phyloP scores from a whole-genome alignment of 2,113 vertebrate genomes.

The Hipposideros armiger region DNA sequence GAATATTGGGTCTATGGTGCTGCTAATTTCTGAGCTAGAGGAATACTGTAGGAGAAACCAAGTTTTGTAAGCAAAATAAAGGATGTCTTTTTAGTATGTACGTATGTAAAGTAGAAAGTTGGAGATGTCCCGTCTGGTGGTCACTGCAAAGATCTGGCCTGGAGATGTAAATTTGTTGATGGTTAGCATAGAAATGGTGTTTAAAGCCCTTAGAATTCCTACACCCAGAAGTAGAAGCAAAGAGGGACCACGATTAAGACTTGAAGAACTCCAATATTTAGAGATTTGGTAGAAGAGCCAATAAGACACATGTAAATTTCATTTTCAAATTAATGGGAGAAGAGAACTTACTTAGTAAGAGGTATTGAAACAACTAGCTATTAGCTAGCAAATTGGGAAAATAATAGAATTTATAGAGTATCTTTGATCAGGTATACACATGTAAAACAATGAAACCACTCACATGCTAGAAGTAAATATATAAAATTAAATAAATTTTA shows the following conservation, averaged over 20 bases:
- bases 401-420: not conserved
- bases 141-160: not conserved
- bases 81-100: not conserved
- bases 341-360: not conserved
- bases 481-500: slow-evolving; percentile 1
- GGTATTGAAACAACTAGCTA: not conserved
- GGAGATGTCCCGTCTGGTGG: too few relatives aligned
- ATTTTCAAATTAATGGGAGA: not conserved
- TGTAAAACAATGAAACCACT: not conserved
- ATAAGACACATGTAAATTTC: not conserved
- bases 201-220: not conserved
- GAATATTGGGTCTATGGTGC: not conserved
- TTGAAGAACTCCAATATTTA: not conserved
- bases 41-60: not conserved
- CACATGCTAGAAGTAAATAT: not conserved
- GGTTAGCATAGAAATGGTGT: not conserved
- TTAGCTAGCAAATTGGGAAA: not conserved
- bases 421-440: not conserved
- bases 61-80: not conserved
- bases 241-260: not conserved
- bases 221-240: not conserved
- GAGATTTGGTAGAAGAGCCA: not conserved
- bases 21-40: not conserved
- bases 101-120: not conserved
- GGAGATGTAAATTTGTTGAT: not conserved